Conservation (phyloP, 2,113 vertebrate genomes). For the Percopsis transmontana region DNA sequence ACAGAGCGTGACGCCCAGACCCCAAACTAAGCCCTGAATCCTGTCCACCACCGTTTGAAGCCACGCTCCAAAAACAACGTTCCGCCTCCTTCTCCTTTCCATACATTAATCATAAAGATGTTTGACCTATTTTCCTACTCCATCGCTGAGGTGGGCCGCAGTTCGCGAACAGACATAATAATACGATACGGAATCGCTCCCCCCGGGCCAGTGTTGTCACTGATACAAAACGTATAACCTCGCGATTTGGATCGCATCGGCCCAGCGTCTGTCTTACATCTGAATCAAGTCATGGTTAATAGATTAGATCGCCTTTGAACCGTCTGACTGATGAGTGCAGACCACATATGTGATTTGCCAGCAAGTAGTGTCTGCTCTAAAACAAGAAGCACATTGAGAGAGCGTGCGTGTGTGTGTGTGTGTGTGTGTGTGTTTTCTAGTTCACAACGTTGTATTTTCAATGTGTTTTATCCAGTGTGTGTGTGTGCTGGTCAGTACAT, state of each 20-base stretch:
- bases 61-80: slow-evolving; percentile 58
- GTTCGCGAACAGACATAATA: slow-evolving; percentile 6
- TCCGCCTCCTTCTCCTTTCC: slow-evolving; percentile 46
- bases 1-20: slow-evolving; percentile 21
- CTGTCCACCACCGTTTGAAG: slow-evolving; percentile 42
- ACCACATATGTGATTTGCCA: slow-evolving; percentile 4
- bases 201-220: slow-evolving; percentile 36
- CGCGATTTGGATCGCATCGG: slow-evolving; percentile 34
- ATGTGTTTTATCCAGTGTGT: slow-evolving; percentile 12
- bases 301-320: slow-evolving; percentile 28
- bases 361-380: slow-evolving; percentile 4
- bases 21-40: slow-evolving; percentile 39
- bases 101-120: slow-evolving; percentile 57
- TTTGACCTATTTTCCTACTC: slow-evolving; percentile 52
- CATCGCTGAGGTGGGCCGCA: slow-evolving; percentile 42
- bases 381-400: slow-evolving; percentile 37
- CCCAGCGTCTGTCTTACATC: slow-evolving; percentile 47
- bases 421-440: slow-evolving; percentile 6
- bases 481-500: slow-evolving; percentile 12
- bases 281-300: slow-evolving; percentile 34
- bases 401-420: slow-evolving; percentile 3
- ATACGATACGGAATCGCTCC: background rate
- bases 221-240: slow-evolving; percentile 39
- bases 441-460: slow-evolving; percentile 4
- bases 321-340: slow-evolving; percentile 21